Conservation (phyloP, 2,797 vertebrate genomes). For the Melanotaenia pygmaea region DNA sequence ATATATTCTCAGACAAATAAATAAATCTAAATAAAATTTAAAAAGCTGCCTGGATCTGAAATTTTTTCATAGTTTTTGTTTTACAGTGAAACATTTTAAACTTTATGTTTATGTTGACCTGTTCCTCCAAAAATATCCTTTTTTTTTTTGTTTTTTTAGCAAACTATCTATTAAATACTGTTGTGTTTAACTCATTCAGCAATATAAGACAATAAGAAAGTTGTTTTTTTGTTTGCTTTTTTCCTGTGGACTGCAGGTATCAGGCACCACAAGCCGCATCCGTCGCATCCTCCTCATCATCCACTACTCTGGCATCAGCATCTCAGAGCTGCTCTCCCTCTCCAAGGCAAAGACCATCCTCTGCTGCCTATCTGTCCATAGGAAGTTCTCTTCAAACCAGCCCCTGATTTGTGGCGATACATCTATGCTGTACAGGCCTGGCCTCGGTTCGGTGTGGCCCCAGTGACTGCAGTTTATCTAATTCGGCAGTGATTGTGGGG, state of each 20-base stretch:
- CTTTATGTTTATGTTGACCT: too few relatives aligned
- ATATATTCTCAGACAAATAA: too few relatives aligned
- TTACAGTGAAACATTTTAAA: not conserved
- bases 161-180: not conserved
- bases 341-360: conserved; percentile 82
- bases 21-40: not conserved
- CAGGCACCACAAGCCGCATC: conserved; percentile 83
- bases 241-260: conserved; percentile 69
- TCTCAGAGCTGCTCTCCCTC: conserved; percentile 73
- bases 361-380: conserved; percentile 68
- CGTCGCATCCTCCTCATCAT: conserved; percentile 85
- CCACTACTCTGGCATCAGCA: conserved; percentile 81
- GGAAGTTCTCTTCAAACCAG: conserved; percentile 47
- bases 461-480: not conserved
- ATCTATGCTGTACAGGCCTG: not conserved
- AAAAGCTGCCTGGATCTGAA: not conserved
- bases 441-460: conserved; percentile 34
- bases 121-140: not conserved
- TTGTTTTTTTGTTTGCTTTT: not conserved
- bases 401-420: conserved; percentile 44
- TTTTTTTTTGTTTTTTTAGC: not conserved
- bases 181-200: not conserved
- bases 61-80: not conserved
- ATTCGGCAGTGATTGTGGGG: not conserved
- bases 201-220: not conserved